A percentile compares a stretch with the other conserved stretches of the same genome.
Conservation (phyloP, 2,888 invertebrate species). For the Aphodius sticticus region DNA sequence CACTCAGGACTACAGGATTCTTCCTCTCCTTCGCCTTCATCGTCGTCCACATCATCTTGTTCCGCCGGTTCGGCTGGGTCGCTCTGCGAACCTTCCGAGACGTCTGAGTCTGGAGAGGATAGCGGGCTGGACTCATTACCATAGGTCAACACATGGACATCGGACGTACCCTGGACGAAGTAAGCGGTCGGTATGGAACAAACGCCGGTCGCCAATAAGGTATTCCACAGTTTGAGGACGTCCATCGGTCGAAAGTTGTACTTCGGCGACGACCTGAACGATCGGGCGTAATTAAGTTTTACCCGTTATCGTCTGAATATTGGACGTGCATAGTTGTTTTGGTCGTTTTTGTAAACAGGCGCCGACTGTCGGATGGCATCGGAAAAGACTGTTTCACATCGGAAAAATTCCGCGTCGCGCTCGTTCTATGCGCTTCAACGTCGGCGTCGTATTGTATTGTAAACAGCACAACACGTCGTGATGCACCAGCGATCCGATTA, state of each 20-base stretch:
- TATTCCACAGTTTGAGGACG: conserved; percentile 43
- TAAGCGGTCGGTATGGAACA: conserved; percentile 42
- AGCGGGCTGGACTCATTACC: conserved; percentile 37
- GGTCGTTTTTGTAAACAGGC: conserved; percentile 40
- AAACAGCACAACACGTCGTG: background rate
- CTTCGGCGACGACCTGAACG: conserved; percentile 5
- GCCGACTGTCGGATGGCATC: conserved; percentile 36
- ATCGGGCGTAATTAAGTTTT: conserved; percentile 31
- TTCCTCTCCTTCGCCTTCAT: conserved; percentile 38
- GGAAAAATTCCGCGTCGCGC: conserved; percentile 32
- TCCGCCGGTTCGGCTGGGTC: conserved; percentile 37
- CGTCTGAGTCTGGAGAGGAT: conserved; percentile 31
- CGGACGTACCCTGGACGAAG: conserved; percentile 40
- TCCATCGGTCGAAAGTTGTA: conserved; percentile 40
- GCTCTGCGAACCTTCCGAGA: conserved; percentile 11
- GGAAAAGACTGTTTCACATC: conserved; percentile 40
- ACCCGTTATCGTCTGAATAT: conserved; percentile 34
- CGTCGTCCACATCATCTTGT: conserved; percentile 37
- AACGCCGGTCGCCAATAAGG: conserved; percentile 41
- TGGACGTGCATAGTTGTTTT: conserved; percentile 36
- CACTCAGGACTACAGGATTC: conserved; percentile 22
- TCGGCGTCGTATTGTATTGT: background rate
- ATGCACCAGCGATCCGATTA: background rate
- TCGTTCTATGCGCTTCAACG: background rate
- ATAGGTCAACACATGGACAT: conserved; percentile 40